phyloP scores from a whole-genome alignment of 2,888 invertebrate species.

The Andrena fulva region DNA sequence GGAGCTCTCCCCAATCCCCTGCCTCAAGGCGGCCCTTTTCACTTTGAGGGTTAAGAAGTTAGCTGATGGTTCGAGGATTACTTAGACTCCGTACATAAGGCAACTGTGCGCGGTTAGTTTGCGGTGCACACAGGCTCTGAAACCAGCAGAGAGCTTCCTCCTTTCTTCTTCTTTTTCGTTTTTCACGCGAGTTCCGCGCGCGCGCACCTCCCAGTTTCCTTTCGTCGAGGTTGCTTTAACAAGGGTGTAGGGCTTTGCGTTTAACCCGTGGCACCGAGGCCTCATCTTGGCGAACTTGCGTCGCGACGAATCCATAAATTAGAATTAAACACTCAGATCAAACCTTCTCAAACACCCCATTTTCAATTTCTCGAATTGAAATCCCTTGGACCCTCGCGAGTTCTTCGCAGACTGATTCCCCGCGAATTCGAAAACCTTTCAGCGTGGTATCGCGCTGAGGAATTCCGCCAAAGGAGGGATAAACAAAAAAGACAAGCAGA shows the following conservation, averaged over 20 bases:
- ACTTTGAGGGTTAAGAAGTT: constrained; percentile 77
- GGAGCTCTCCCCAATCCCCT: neutral
- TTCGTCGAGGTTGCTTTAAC: constrained; percentile 2
- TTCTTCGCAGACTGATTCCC: too few relatives aligned
- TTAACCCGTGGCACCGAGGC: neutral
- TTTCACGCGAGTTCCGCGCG: constrained; percentile 13
- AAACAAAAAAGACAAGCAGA: neutral
- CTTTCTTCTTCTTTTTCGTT: constrained; percentile 28
- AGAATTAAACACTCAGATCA: neutral
- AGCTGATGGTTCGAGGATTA: constrained; percentile 75
- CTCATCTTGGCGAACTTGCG: neutral
- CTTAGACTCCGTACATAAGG: constrained; percentile 70
- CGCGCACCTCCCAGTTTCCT: neutral
- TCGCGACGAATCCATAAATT: neutral
- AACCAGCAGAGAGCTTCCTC: constrained; percentile 38
- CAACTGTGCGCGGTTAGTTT: constrained; percentile 65
- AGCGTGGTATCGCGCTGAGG: neutral
- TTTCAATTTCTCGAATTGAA: neutral
- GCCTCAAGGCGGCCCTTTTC: constrained; percentile 64
- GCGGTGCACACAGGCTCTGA: constrained; percentile 58
- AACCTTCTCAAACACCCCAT: neutral
- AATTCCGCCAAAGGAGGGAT: neutral
- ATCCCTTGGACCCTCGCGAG: neutral
- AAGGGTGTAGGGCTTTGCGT: constrained; percentile 15
- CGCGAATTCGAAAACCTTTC: neutral